Conservation (phyloP, 1,140 invertebrate genomes). For the Bombus fervidus region DNA sequence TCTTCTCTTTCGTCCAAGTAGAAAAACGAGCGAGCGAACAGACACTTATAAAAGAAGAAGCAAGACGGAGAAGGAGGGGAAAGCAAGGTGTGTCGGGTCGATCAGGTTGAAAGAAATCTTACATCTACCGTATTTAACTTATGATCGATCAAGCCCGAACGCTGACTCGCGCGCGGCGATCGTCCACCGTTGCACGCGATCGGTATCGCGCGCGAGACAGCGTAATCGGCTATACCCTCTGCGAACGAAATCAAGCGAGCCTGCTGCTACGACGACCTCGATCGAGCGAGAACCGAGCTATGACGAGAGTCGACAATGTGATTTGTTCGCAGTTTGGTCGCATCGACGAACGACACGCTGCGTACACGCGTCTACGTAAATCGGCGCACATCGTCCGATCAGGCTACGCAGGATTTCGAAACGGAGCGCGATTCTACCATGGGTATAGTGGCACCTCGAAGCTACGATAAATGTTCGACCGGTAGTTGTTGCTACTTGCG, state of each 20-base stretch:
- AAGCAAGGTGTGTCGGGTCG: too few species aligned
- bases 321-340: too few species aligned
- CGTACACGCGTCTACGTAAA: too few species aligned
- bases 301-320: neutral
- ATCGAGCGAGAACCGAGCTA: neutral
- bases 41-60: neutral
- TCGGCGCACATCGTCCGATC: conserved; percentile 18
- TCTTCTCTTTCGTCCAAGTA: neutral
- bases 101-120: neutral
- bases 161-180: neutral
- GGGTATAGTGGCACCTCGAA: conserved; percentile 82
- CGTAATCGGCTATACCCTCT: neutral
- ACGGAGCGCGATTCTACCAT: conserved; percentile 72
- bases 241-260: conserved; percentile 13
- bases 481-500: conserved; percentile 13
- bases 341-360: too few species aligned
- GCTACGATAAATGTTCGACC: conserved; percentile 59
- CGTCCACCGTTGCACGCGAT: neutral
- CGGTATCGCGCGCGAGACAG: neutral
- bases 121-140: conserved; percentile 24
- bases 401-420: conserved; percentile 70
- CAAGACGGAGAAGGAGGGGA: neutral
- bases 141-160: conserved; percentile 26
- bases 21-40: neutral
- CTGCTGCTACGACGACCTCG: neutral